Base-by-base conservation (phyloP, 2,888 invertebrate genomes). In the Drosophila atripex region DNA sequence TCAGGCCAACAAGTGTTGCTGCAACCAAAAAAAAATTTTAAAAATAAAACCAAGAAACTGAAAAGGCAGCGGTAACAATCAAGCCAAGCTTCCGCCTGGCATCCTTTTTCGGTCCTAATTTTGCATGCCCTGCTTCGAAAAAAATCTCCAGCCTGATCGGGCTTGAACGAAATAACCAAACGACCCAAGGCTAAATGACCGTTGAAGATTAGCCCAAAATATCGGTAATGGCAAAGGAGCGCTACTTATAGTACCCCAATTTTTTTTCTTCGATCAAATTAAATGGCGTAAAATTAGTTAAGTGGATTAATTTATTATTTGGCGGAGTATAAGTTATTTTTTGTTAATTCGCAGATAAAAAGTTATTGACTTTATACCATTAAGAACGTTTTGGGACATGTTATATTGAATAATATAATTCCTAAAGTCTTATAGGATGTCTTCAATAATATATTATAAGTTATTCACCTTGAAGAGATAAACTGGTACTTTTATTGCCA, bases 1-100 rank as follows among this genome's bases (percentile, higher is more conserved):
- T 65, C 54, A 60, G 73, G 50, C 64, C 71, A 74, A 73, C 88
- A 83, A 88, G 86, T 83, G 83, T 83, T 71, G 80, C 77, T 49
- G 58, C 61, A 80, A 71, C 53, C 58, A 70, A 64, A 69, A 77
- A 69, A 16, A 30, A 43, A 43, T 6, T 9, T n/a, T 73, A 16
- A 9, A 43, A 43, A 43, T 70, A 73, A 71, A 73, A 64, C 64
- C 54, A 53, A 57, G 53, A 60, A 41, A 35, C 39, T 50, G 25
- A 30, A 28, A 49, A 43, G 58, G 60, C 80, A 73, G 63, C 30
- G 45, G 61, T 56, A 58, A 75, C 58, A 85, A 69, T 55, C 52
- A 64, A 70, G 60, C 73, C 46, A 52, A 74, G 75, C 87, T 88
- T 88, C 84, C 88, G 87, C 72, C 75, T 77, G 43, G 64, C 57